phyloP scores from a whole-genome alignment of 2,888 invertebrate genomes.

The Mythimna lalbum region DNA sequence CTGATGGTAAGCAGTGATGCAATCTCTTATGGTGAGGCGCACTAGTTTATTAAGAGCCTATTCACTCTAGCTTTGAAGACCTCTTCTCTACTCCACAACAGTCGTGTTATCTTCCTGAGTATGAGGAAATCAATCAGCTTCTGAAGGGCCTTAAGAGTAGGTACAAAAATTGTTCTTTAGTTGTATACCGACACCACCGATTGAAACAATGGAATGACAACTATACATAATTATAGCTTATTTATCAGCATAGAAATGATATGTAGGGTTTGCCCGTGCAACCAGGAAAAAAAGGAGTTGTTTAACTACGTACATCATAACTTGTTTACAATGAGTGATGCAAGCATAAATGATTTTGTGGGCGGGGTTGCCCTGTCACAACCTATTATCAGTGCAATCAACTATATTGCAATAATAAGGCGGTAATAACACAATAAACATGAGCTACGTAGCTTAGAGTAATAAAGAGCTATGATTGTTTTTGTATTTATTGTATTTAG shows the following conservation, averaged over 20 bases:
- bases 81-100: neutral
- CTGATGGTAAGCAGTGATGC: too few relatives aligned
- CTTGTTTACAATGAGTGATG: slow-evolving; percentile 35
- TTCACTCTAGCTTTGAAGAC: too few relatives aligned
- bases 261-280: too few relatives aligned
- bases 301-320: neutral
- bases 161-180: neutral
- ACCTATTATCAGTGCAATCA: slow-evolving; percentile 24
- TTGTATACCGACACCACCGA: neutral
- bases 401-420: slow-evolving; percentile 12
- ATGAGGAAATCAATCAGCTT: neutral
- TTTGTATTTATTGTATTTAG: too few relatives aligned
- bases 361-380: neutral
- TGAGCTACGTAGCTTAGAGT: neutral
- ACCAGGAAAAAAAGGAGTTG: slow-evolving; percentile 1
- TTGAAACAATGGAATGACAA: neutral
- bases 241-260: neutral
- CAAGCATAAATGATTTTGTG: slow-evolving; percentile 18
- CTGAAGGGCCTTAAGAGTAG: too few relatives aligned
- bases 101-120: neutral
- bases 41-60: too few relatives aligned
- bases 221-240: neutral
- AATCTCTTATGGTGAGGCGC: too few relatives aligned
- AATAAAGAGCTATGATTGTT: slow-evolving; percentile 1
- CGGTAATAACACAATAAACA: slow-evolving; percentile 13